Evolutionary conservation across 2,888 invertebrate species (phyloP).

Genomic region (Pristionchus exspectatus): DNA sequence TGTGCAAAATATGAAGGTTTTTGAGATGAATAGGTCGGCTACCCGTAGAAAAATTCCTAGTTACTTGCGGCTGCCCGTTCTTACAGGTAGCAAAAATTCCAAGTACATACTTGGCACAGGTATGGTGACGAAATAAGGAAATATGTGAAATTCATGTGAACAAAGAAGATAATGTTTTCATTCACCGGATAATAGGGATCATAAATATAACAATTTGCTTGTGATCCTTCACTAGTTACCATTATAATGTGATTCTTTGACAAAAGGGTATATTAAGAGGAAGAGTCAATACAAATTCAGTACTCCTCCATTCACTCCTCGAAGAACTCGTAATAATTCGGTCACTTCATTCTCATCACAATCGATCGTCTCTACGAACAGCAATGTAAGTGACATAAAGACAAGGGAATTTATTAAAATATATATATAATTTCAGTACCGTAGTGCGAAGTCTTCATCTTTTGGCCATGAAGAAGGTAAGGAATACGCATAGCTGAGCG

Average conservation of each 20-base stretch:
- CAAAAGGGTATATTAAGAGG: not conserved
- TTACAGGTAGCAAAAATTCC: too few species aligned
- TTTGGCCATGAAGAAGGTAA: not conserved
- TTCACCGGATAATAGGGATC: too few species aligned
- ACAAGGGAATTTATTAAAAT: not conserved
- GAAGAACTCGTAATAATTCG: conserved; percentile 28
- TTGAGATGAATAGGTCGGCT: too few species aligned
- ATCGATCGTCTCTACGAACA: conserved; percentile 6
- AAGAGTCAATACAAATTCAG: not conserved
- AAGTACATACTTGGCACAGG: too few species aligned
- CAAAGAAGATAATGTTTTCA: not conserved
- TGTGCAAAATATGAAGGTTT: too few species aligned
- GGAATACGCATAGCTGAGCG: not conserved
- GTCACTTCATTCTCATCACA: conserved; percentile 37
- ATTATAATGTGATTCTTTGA: too few species aligned
- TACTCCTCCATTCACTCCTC: conserved; percentile 39
- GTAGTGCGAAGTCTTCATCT: not conserved
- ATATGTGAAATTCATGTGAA: too few species aligned
- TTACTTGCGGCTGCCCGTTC: too few species aligned
- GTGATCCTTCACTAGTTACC: too few species aligned
- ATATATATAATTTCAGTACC: not conserved
- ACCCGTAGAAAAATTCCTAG: too few species aligned
- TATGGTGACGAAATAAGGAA: too few species aligned
- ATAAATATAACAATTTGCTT: too few species aligned
- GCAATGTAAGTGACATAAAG: not conserved